Conservation (phyloP, 2,797 vertebrate species). For the Rhincodon typus region DNA sequence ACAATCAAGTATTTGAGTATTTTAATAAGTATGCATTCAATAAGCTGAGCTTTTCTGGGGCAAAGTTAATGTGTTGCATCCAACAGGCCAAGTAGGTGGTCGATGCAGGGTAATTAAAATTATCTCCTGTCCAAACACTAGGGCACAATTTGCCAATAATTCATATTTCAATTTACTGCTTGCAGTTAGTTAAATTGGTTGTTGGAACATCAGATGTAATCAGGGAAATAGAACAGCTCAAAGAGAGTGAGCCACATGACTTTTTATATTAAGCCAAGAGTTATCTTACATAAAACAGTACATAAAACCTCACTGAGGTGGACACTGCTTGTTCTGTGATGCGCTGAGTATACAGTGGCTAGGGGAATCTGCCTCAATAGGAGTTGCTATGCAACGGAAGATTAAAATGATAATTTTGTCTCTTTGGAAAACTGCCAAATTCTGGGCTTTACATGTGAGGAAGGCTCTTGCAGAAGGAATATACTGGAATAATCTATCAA, state of each 20-base stretch:
- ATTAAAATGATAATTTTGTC: neutral
- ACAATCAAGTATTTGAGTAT: neutral
- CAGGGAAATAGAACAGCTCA: neutral
- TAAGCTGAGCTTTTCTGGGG: neutral
- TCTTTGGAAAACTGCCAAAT: neutral
- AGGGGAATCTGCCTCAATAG: neutral
- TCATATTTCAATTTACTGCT: neutral
- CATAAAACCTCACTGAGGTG: neutral
- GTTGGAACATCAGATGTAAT: neutral
- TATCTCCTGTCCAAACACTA: neutral
- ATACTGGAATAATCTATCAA: neutral
- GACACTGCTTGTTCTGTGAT: neutral
- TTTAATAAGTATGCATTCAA: neutral
- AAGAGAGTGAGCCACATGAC: neutral
- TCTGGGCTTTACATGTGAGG: neutral
- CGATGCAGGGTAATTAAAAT: neutral
- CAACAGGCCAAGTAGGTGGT: neutral
- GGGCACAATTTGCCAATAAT: neutral
- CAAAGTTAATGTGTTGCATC: neutral
- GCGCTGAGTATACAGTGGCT: neutral
- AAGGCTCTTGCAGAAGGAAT: neutral
- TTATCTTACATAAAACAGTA: neutral
- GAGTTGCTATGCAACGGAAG: too few relatives aligned
- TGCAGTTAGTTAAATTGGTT: neutral
- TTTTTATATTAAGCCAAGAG: neutral